These are phyloP conservation scores for Exaiptasia diaphana DNA, from an alignment of 64 coral and sea anemone species.

Conservation along the genomic window DNA sequence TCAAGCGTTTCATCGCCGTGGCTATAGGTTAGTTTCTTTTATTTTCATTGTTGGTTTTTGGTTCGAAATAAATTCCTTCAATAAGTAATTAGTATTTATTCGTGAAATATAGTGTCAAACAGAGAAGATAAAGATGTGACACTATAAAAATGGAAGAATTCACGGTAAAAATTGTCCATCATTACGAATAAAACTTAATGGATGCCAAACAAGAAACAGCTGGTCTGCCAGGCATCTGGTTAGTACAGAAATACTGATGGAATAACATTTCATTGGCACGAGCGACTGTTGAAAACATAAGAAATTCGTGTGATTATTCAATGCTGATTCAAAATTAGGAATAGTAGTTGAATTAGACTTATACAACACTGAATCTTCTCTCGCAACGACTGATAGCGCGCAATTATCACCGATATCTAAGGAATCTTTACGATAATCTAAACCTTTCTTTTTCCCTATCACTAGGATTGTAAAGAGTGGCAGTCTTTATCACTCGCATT, in stretches of 20 bases:
- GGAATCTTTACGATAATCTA: too few species aligned
- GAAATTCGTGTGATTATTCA: too few species aligned
- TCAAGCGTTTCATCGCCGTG: neutral
- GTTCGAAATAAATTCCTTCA: constrained; percentile 30
- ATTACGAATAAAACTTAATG: neutral
- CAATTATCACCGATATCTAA: too few species aligned
- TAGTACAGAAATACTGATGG: neutral
- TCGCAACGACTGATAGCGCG: too few species aligned
- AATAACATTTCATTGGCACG: too few species aligned
- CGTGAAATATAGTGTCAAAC: neutral
- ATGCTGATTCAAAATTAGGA: too few species aligned
- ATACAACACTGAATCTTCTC: too few species aligned
- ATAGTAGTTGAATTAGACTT: too few species aligned
- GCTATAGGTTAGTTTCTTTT: constrained; percentile 18
- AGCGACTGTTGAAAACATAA: too few species aligned
- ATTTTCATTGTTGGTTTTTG: constrained; percentile 6
- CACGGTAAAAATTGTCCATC: neutral
- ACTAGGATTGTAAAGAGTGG: too few species aligned
- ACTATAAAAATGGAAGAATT: neutral
- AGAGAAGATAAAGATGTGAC: neutral
- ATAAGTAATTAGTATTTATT: constrained; percentile 65
- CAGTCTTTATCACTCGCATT: too few species aligned
- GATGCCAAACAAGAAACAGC: neutral
- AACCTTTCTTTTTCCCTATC: too few species aligned
- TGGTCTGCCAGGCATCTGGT: neutral